phyloP scores from a whole-genome alignment of 2,888 invertebrate genomes.

The Phyto melanocephala region DNA sequence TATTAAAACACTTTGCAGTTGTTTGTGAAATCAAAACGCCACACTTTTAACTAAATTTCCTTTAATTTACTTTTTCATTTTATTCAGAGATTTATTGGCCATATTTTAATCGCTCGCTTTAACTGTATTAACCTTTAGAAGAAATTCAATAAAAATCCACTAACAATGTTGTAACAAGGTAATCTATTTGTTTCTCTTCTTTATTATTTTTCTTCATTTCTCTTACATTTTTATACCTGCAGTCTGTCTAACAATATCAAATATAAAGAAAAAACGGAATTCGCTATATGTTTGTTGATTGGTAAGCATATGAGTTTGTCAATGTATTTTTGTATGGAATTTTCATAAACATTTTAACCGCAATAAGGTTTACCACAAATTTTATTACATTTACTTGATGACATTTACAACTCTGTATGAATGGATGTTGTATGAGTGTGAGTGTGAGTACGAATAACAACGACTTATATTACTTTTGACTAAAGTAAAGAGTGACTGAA shows the following conservation, averaged over 20 bases:
- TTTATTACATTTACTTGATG: slow-evolving; percentile 66
- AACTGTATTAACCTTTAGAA: slow-evolving; percentile 4
- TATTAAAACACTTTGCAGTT: too few species aligned
- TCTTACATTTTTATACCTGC: not conserved
- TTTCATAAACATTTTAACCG: slow-evolving; percentile 60
- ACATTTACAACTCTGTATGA: slow-evolving; percentile 54
- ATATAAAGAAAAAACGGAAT: not conserved
- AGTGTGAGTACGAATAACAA: slow-evolving; percentile 21
- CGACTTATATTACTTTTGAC: slow-evolving; percentile 18
- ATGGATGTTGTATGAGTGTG: not conserved
- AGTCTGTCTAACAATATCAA: not conserved
- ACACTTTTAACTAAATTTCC: too few species aligned
- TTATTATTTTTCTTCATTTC: not conserved
- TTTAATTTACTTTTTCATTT: not conserved
- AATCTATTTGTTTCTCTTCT: not conserved
- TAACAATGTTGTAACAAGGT: slow-evolving; percentile 39
- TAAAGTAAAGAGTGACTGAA: not conserved
- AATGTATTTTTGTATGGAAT: not conserved
- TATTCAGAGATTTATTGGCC: not conserved
- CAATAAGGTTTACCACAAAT: slow-evolving; percentile 65
- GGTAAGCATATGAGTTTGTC: not conserved
- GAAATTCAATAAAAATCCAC: slow-evolving; percentile 6
- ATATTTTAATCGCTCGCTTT: not conserved
- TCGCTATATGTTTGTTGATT: not conserved
- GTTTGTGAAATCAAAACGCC: too few species aligned